Base-by-base conservation (phyloP, 2,888 invertebrate genomes). In the Gastracanthus pulcherrimus region DNA sequence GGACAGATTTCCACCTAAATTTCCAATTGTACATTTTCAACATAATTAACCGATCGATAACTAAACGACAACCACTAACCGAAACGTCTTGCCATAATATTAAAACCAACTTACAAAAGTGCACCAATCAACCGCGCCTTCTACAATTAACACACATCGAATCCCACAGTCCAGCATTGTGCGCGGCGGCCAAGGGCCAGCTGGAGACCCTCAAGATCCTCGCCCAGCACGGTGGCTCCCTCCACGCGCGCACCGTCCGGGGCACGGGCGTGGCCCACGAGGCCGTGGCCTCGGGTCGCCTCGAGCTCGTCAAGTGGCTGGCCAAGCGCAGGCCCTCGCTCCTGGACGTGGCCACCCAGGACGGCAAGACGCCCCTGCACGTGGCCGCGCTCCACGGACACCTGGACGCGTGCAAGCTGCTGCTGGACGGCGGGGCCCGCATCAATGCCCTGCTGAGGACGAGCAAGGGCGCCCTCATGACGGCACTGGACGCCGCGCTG, bases 251-350 rank as follows among this genome's bases (percentile, higher is more conserved):
- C 84, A 99, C 98, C 90, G 96, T 97, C 1, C 95, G 97, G 89
- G 99, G 99, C 0, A 99, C 99, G 91, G 94, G 98, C 77, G 98
- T 99, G 0, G 93, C 99, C 31, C 99, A 99, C 90, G 99, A 99
- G 92, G 99, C 99, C 0, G 97, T 98, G 0, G 95, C 97, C 58
- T 98, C 98, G 0, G 98, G 98, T 0, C 94, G 98, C 83, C 94
- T 97, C 84, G 98, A 98, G 88, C 91, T 98, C 81, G 96, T 98
- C 0, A 95, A 96, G 87, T 98, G 98, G 98, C 92, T 99, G 60
- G 92, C 98, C 77, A 94, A 95, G 71, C 96, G 96, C 87, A 94
- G 97, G 82, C 96, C 97, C 0, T 96, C 96, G 86, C 96, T 95
- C 87, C 95, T 97, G 69, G 98, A 95, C 92, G 96, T 96, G 66